Base-by-base conservation (phyloP, 1,140 invertebrate species). In the Monochamus saltuarius region DNA sequence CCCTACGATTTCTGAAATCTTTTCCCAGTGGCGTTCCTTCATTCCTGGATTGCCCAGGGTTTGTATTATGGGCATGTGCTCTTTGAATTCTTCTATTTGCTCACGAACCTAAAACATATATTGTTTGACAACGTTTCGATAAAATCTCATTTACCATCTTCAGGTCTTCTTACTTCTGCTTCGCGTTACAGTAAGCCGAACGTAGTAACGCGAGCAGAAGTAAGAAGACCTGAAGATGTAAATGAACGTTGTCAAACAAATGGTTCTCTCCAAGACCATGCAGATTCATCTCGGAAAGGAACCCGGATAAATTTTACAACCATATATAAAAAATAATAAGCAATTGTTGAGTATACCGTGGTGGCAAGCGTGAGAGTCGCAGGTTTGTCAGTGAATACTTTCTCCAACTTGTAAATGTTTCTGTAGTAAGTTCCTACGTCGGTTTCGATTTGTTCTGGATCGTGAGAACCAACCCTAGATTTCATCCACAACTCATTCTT, bases 21-120 rank as follows among this genome's bases (percentile, higher is more conserved):
- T 89, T 71, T 97, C 94, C 96, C 96, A 98, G 77, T 98, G 96
- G 8, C 95, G 83, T 9, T 86, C 85, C 72, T 97, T 90, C 82
- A 98, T 87, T 36, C 90, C 94, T 4, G 95, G 94, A 83, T 98
- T 98, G 39, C 95, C 95, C 1, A 99, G 78, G 0, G 93, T 96
- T 72, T 89, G 84, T 50, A 98, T 89, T 6, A 98, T 87, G 0
- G 95, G 93, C 84, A 97, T 84, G 73, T 97, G 86, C 43, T 90
- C 89, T 61, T 89, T 89, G 77, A 99, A 98, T 13, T 89, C 87
- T 72, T 98, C 95, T 59, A 98, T 92, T 76, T 85, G 85, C 57
- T 77, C 78, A 71, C 88, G 64, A 2, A 77, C 72, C 71, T 75
- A 43, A 47, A 65, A 40, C 2, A 40, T 13, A 40, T 16, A 7